Evolutionary conservation across 2,113 vertebrate species (phyloP).

Genomic region (Desmodus rotundus): DNA sequence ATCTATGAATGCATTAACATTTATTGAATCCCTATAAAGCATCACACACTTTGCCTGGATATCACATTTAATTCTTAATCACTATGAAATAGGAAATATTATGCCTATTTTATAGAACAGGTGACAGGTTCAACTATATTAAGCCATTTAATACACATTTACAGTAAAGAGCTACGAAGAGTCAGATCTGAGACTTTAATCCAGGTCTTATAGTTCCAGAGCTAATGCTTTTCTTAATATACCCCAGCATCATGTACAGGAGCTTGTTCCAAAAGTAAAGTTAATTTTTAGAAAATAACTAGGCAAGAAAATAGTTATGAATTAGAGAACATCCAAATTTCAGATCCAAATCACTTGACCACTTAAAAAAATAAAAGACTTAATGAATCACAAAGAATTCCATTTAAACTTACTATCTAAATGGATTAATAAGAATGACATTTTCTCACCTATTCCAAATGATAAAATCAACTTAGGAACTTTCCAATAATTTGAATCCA

Average conservation of each 20-base stretch:
- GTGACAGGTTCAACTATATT: background rate
- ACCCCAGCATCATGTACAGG: background rate
- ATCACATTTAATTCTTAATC: background rate
- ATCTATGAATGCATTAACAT: background rate
- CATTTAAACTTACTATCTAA: conserved; percentile 44
- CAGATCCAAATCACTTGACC: background rate
- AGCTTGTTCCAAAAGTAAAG: background rate
- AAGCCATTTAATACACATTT: background rate
- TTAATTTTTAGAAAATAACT: conserved; percentile 43
- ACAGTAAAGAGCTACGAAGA: background rate
- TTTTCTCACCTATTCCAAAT: conserved; percentile 31
- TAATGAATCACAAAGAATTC: conserved; percentile 46
- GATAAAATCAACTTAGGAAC: conserved; percentile 52
- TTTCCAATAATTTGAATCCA: conserved; percentile 49
- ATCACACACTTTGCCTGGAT: background rate
- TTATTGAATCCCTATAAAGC: background rate
- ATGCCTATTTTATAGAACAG: background rate
- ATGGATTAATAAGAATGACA: conserved; percentile 54
- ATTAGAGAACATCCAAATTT: conserved; percentile 39
- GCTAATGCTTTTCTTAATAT: background rate
- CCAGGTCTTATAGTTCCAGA: background rate
- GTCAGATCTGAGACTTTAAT: background rate
- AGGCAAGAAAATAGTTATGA: conserved; percentile 36
- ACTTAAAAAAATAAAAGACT: conserved; percentile 43
- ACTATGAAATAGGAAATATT: background rate